phyloP scores from a whole-genome alignment of 1,140 invertebrate genomes.

The Brachionus koreanus region DNA sequence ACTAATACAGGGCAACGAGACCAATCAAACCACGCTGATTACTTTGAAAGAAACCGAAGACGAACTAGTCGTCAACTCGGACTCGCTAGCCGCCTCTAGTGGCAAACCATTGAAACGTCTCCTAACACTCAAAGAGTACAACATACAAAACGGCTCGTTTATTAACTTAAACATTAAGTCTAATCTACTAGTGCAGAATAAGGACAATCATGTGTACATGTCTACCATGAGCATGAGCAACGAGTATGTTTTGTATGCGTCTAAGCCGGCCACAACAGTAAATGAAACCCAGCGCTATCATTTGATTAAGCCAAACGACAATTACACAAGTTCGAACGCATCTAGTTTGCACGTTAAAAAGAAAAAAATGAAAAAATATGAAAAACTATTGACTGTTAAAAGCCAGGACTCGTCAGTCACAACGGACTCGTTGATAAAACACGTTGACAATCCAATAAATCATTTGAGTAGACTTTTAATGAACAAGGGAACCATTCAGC shows the following conservation, averaged over 20 bases:
- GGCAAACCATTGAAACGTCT: not conserved
- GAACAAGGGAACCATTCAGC: constrained; percentile 5
- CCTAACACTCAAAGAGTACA: constrained; percentile 23
- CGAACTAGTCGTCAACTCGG: not conserved
- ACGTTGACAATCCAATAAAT: not conserved
- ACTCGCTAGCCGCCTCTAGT: not conserved
- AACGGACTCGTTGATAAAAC: not conserved
- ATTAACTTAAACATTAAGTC: not conserved
- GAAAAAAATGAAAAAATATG: constrained; percentile 26
- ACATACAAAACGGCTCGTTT: constrained; percentile 43
- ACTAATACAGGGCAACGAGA: not conserved
- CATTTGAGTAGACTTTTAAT: not conserved
- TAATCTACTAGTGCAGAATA: not conserved
- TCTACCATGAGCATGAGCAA: constrained; percentile 25
- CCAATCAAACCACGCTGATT: not conserved
- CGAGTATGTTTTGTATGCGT: not conserved
- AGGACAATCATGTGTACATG: constrained; percentile 24
- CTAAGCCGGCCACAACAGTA: not conserved
- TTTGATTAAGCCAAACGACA: not conserved
- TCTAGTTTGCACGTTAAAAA: not conserved
- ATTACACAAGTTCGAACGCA: not conserved
- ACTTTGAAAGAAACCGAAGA: constrained; percentile 22
- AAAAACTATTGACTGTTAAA: constrained; percentile 35
- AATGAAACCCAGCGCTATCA: not conserved
- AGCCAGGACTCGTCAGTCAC: not conserved